Evolutionary conservation across 2,888 invertebrate species (phyloP), one percentile per base, ranked within the genome.

Genomic region (Thymelicus acteon): DNA sequence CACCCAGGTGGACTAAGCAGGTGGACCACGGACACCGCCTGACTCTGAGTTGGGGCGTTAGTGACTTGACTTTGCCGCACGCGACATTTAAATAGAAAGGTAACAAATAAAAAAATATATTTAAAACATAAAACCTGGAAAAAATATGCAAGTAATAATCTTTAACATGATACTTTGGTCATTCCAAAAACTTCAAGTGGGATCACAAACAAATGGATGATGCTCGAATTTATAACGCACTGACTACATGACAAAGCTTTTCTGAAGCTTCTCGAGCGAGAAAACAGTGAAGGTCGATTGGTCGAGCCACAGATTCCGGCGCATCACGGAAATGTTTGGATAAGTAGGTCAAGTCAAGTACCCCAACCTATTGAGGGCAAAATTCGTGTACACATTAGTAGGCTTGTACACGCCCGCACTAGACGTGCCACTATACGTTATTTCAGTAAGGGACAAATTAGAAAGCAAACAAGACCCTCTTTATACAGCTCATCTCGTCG

Each of bases 221-320:
- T 24, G 24, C 54, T 54, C 24, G 54, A 54, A 54, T 54, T 54
- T 12, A 54, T 12, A 3, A 24, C 54, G 24, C 12, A 6, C 31
- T 24, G 10, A 12, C 24, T 24, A 39, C 12, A n/a, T 13, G 37
- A 52, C 37, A 61, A 60, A 81, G 80, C 84, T 86, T 86, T 86
- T 85, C 81, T 80, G 75, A 73, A 82, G 81, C 75, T 85, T 87
- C 83, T 86, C 83, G 78, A 79, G 79, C 81, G 37, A 69, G 62
- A 63, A 69, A 80, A 81, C 79, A 80, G 79, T 78, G 82, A 83
- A 85, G 83, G 83, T 78, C 82, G 85, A 84, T 84, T 85, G 85
- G 85, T 87, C 79, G 86, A 90, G 90, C 88, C 85, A 84, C 88
- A 82, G 86, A 90, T 91, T 85, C 88, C 88, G 79, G 83, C 79